Percentiles rank a stretch among this genome's conserved stretches.
Evolutionary conservation across 2,797 vertebrate species (phyloP).

Genomic region (Muscicapa comitata): DNA sequence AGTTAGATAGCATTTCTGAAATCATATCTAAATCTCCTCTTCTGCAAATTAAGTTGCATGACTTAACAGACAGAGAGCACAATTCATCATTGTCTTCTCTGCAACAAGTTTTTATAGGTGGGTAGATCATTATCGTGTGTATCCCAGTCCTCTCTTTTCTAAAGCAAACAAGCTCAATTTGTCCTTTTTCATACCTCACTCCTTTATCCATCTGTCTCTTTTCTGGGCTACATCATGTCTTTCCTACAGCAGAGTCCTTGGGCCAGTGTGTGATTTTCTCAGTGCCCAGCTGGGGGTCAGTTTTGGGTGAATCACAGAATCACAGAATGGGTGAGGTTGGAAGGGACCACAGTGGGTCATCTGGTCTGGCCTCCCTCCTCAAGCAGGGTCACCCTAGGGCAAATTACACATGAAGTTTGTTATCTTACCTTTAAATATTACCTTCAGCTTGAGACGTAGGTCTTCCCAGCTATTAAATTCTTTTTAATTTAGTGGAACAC

Average conservation of each 20-base stretch:
- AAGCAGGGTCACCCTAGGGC: neutral
- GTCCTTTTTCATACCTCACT: neutral
- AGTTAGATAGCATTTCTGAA: slow-evolving; percentile 14
- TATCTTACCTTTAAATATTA: neutral
- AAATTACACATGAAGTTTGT: neutral
- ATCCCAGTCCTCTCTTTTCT: neutral
- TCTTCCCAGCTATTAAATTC: neutral
- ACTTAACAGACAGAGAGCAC: neutral
- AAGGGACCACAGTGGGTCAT: neutral
- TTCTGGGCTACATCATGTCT: neutral
- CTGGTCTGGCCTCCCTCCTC: neutral
- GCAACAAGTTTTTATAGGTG: slow-evolving; percentile 13
- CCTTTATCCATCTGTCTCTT: neutral
- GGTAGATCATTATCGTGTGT: neutral
- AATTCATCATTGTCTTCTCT: slow-evolving; percentile 33
- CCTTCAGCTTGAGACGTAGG: neutral
- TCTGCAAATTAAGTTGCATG: neutral
- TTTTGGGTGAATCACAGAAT: neutral
- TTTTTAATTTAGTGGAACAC: neutral
- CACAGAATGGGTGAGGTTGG: neutral
- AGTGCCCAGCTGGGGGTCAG: neutral
- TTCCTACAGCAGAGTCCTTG: neutral
- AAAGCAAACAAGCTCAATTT: neutral
- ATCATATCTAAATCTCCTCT: neutral
- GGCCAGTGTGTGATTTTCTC: neutral